These are phyloP conservation scores for Spialia ferax DNA, from an alignment of 2,888 invertebrate species.

Conservation along the genomic window DNA sequence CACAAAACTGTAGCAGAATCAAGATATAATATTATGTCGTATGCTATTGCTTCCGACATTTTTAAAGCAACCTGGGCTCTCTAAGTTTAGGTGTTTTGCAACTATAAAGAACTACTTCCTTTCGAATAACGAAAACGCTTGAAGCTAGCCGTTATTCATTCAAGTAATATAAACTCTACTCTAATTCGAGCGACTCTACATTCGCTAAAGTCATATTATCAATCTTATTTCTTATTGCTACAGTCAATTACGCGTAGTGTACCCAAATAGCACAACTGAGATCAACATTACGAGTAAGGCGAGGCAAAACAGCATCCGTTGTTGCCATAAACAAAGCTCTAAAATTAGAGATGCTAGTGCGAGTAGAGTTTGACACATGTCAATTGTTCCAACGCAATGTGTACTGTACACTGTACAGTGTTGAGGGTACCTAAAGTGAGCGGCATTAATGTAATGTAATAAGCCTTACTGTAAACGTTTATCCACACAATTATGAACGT, in stretches of 20 bases:
- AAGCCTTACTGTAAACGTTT: constrained; percentile 41
- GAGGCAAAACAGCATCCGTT: constrained; percentile 71
- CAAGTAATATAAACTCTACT: not conserved
- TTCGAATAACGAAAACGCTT: not conserved
- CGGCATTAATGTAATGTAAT: constrained; percentile 48
- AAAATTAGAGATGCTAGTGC: constrained; percentile 67
- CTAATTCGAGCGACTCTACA: constrained; percentile 8
- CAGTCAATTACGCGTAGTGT: constrained; percentile 33
- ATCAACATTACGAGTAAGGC: constrained; percentile 36
- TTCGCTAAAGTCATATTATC: constrained; percentile 21
- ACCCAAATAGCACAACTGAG: constrained; percentile 35
- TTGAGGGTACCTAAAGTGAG: constrained; percentile 43
- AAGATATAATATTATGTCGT: too few species aligned
- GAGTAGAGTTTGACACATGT: constrained; percentile 74
- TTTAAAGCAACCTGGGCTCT: not conserved
- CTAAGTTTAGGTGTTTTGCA: not conserved
- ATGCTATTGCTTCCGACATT: not conserved
- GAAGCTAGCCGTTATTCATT: not conserved
- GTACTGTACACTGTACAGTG: not conserved
- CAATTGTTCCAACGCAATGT: constrained; percentile 58
- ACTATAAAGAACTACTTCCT: not conserved
- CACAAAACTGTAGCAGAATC: too few species aligned
- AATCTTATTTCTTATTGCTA: constrained; percentile 31
- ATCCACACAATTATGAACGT: constrained; percentile 40
- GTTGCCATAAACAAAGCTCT: constrained; percentile 76